These are phyloP conservation scores for Heliothis virescens DNA, from an alignment of 1,140 invertebrate species.

Conservation along the genomic window DNA sequence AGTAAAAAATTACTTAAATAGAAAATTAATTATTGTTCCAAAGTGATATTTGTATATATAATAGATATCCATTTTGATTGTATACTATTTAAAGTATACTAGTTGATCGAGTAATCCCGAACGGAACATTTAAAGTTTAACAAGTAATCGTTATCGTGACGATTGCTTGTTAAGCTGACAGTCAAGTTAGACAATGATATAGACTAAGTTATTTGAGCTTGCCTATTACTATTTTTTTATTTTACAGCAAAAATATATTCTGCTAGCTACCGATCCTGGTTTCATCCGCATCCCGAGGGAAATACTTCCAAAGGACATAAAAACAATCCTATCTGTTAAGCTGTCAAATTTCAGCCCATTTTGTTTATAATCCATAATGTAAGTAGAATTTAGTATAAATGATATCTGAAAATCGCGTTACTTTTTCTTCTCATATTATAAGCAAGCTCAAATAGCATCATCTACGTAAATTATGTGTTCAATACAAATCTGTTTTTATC, in stretches of 20 bases:
- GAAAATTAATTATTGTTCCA: not conserved
- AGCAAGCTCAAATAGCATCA: conserved; percentile 62
- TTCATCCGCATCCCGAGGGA: too few species aligned
- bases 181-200: conserved; percentile 24
- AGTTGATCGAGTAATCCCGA: conserved; percentile 20
- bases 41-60: not conserved
- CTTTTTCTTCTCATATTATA: not conserved
- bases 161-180: conserved; percentile 11
- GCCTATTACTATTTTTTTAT: not conserved
- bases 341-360: too few species aligned
- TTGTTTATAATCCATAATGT: too few species aligned
- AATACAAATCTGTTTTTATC: conserved; percentile 66
- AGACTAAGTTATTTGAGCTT: conserved; percentile 20
- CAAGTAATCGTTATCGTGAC: not conserved
- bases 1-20: not conserved
- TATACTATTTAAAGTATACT: too few species aligned
- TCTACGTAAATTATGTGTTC: conserved; percentile 75
- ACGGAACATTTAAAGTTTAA: conserved; percentile 10
- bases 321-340: too few species aligned
- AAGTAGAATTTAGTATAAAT: too few species aligned
- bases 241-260: not conserved
- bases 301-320: too few species aligned
- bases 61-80: not conserved
- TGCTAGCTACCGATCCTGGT: not conserved
- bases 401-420: too few species aligned